phyloP scores from a whole-genome alignment of 2,888 invertebrate genomes.

The Chloromyia formosa region DNA sequence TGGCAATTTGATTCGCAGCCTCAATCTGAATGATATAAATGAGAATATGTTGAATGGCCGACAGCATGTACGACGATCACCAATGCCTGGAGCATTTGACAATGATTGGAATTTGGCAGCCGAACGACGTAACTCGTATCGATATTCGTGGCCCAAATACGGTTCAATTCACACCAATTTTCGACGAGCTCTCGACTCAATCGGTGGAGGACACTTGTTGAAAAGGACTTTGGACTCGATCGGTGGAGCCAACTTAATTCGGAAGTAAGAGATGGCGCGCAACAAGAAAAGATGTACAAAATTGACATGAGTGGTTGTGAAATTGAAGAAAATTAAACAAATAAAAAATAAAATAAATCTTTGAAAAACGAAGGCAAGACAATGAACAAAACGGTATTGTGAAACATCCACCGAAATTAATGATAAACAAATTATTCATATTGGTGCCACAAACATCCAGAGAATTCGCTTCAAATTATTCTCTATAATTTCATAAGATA shows the following conservation, averaged over 20 bases:
- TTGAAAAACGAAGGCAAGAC: neutral
- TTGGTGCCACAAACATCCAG: slow-evolving; percentile 22
- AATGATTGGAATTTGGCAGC: slow-evolving; percentile 32
- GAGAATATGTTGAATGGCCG: neutral
- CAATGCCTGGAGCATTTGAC: slow-evolving; percentile 23
- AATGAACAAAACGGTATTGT: neutral
- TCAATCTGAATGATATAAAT: slow-evolving; percentile 13
- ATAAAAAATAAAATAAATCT: neutral
- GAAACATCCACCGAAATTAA: neutral
- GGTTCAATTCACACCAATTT: slow-evolving; percentile 37
- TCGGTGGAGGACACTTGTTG: slow-evolving; percentile 51
- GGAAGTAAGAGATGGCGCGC: slow-evolving; percentile 32
- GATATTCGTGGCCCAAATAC: slow-evolving; percentile 30
- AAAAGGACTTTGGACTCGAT: slow-evolving; percentile 46
- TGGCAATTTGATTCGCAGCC: slow-evolving; percentile 42
- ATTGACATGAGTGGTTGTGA: slow-evolving; percentile 42
- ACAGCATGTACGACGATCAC: slow-evolving; percentile 30
- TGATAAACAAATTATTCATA: slow-evolving; percentile 2
- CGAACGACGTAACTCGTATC: slow-evolving; percentile 34
- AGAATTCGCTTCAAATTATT: slow-evolving; percentile 11
- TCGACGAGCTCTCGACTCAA: slow-evolving; percentile 48
- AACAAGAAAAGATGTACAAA: neutral
- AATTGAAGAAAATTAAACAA: neutral
- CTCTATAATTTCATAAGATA: neutral
- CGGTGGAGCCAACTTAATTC: slow-evolving; percentile 45